These are phyloP conservation scores for Pteromalus puparum DNA, from an alignment of 1,140 invertebrate species.

Conservation along the genomic window DNA sequence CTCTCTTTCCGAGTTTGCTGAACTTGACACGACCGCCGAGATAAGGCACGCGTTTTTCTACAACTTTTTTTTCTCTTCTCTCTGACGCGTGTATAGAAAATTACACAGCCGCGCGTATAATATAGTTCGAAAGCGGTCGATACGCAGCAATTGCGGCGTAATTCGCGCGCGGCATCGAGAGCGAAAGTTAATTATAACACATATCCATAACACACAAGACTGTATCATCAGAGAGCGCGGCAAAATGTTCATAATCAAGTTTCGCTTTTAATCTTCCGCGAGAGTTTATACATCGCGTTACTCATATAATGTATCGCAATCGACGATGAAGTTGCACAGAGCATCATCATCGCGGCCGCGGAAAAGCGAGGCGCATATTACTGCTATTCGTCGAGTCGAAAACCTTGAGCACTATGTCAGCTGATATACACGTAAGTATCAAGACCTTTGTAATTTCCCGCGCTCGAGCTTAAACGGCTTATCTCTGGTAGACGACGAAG, in stretches of 20 bases:
- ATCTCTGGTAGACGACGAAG: not conserved
- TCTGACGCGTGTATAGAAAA: not conserved
- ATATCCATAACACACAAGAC: not conserved
- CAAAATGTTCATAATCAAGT: not conserved
- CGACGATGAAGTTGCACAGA: slow-evolving; percentile 6
- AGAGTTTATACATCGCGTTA: too few species aligned
- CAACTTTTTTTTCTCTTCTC: not conserved
- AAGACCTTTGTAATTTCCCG: not conserved
- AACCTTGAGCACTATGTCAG: slow-evolving; percentile 17
- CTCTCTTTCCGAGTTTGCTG: not conserved
- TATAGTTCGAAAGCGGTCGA: not conserved
- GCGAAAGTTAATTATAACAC: not conserved
- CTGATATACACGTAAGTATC: slow-evolving; percentile 21
- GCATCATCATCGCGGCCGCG: too few species aligned
- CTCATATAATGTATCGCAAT: too few species aligned
- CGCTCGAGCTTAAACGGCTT: not conserved
- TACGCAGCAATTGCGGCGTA: not conserved
- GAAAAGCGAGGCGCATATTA: not conserved
- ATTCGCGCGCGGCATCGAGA: not conserved
- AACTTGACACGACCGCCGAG: slow-evolving; percentile 17
- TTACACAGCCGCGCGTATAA: not conserved
- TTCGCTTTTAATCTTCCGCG: not conserved
- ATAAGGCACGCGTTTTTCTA: not conserved
- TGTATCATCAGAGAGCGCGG: too few species aligned
- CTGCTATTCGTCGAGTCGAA: slow-evolving; percentile 44